Evolutionary conservation across 2,113 vertebrate genomes (phyloP).

Genomic region (Cryptoleucopteryx plumbea): DNA sequence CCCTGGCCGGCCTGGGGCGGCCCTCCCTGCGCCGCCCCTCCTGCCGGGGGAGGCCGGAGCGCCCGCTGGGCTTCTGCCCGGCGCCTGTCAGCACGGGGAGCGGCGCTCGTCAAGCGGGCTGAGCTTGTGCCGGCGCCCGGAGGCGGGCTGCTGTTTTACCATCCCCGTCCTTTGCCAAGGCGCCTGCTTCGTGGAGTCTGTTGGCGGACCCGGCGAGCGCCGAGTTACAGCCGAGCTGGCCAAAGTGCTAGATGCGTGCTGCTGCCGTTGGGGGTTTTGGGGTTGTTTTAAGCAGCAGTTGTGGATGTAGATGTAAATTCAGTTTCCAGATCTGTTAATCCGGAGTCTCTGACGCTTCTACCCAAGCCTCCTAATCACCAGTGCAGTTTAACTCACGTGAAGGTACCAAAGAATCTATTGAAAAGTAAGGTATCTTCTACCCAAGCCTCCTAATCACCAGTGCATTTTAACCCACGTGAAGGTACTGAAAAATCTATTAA

Average conservation of each 20-base stretch:
- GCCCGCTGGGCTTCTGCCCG: background rate
- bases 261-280: background rate
- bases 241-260: rapidly evolving
- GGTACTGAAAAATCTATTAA: rapidly evolving
- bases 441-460: rapidly evolving
- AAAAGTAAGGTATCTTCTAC: background rate
- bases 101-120: background rate
- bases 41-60: background rate
- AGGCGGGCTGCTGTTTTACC: background rate
- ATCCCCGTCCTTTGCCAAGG: rapidly evolving
- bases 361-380: background rate
- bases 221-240: background rate
- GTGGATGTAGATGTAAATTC: rapidly evolving
- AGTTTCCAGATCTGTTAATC: background rate
- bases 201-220: rapidly evolving
- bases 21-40: background rate
- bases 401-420: rapidly evolving
- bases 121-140: background rate
- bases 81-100: rapidly evolving
- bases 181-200: background rate
- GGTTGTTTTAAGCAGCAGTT: background rate
- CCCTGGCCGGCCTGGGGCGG: background rate
- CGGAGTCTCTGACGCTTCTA: background rate
- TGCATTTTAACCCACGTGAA: background rate
- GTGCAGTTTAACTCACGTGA: background rate